Evolutionary conservation across 2,888 invertebrate species (phyloP).

Genomic region (Heliconius ismenius): DNA sequence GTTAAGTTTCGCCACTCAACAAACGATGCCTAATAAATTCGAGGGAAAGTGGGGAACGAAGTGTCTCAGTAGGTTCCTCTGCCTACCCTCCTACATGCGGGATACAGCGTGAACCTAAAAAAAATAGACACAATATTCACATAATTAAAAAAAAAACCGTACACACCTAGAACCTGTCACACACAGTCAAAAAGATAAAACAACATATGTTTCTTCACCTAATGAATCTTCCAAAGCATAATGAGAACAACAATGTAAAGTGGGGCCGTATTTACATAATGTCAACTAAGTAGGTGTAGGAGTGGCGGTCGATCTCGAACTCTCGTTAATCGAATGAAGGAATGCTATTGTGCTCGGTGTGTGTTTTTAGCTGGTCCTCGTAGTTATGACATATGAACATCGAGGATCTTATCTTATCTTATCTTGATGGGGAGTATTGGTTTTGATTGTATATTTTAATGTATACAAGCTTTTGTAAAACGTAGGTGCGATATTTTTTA

Average conservation of each 20-base stretch:
- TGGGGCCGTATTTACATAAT: conserved; percentile 80
- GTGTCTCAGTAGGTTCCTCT: too few species aligned
- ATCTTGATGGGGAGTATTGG: conserved; percentile 9
- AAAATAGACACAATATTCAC: not conserved
- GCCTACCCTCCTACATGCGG: too few species aligned
- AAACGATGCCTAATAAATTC: too few species aligned
- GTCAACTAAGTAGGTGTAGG: conserved; percentile 81
- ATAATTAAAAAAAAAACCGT: conserved; percentile 1
- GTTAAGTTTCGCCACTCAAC: too few species aligned
- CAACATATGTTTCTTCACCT: conserved; percentile 83
- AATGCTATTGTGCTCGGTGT: conserved; percentile 75
- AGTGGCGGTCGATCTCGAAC: conserved; percentile 68
- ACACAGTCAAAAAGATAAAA: conserved; percentile 69
- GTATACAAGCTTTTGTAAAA: not conserved
- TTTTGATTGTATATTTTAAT: conserved; percentile 10
- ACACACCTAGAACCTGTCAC: conserved; percentile 48
- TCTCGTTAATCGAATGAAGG: conserved; percentile 77
- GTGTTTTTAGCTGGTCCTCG: conserved; percentile 66
- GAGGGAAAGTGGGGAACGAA: too few species aligned
- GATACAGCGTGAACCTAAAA: not conserved
- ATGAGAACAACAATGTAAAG: conserved; percentile 81
- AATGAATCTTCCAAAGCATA: conserved; percentile 79
- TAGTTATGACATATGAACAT: conserved; percentile 57
- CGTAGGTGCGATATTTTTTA: too few species aligned
- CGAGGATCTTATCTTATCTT: conserved; percentile 37